phyloP scores from a whole-genome alignment of 1,140 invertebrate species.

The Acromyrmex echinatior region DNA sequence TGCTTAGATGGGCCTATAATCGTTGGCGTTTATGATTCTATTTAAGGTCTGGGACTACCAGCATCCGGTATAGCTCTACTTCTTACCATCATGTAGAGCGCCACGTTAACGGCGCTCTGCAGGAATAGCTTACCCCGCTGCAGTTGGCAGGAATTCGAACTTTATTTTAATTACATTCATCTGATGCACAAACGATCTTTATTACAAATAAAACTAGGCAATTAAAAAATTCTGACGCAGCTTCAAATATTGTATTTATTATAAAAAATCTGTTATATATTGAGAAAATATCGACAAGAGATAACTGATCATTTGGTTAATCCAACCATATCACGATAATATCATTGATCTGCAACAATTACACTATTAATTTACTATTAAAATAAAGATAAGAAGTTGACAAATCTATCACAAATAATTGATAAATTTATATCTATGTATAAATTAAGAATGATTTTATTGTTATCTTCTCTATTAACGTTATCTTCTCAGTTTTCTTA shows the following conservation, averaged over 20 bases:
- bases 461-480: neutral
- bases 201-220: neutral
- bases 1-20: neutral
- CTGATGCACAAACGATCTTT: neutral
- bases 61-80: slow-evolving; percentile 18
- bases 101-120: slow-evolving; percentile 30
- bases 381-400: neutral
- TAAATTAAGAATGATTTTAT: neutral
- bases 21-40: slow-evolving; percentile 1
- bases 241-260: neutral
- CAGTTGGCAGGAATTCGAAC: neutral
- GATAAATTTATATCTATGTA: neutral
- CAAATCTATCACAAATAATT: neutral
- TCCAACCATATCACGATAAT: neutral
- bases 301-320: neutral
- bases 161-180: neutral
- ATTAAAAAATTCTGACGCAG: neutral
- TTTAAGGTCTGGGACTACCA: slow-evolving; percentile 24
- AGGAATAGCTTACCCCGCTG: neutral
- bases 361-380: neutral
- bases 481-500: neutral
- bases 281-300: slow-evolving; percentile 13
- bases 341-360: neutral
- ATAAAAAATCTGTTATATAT: neutral
- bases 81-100: slow-evolving; percentile 17